Conservation (phyloP, 2,113 vertebrate species). For the Argyrosomus japonicus region DNA sequence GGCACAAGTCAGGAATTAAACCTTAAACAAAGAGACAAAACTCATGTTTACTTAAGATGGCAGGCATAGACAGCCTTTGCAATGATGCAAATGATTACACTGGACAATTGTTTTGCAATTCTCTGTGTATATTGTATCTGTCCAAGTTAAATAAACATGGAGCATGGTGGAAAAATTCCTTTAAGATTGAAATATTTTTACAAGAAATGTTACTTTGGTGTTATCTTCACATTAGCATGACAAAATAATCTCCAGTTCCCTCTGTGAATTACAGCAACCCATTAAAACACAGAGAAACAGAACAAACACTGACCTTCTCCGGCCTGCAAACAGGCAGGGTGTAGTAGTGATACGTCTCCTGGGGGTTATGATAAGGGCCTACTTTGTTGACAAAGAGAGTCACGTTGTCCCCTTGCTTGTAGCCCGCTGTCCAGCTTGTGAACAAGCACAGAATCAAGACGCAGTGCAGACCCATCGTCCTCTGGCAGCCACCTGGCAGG, state of each 20-base stretch:
- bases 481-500: slow-evolving; percentile 52
- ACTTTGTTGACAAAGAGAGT: slow-evolving; percentile 95
- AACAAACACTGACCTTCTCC: slow-evolving; percentile 83
- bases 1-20: not conserved
- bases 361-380: slow-evolving; percentile 94
- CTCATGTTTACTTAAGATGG: not conserved
- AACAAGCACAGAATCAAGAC: slow-evolving; percentile 79
- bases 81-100: no score
- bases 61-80: no score
- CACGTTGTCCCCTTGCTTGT: slow-evolving; percentile 87
- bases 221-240: not conserved
- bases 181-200: not conserved
- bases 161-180: no score
- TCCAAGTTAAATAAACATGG: no score
- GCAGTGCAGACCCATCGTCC: slow-evolving; percentile 64
- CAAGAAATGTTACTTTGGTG: not conserved
- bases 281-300: not conserved
- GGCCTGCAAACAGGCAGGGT: slow-evolving; percentile 93
- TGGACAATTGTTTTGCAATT: not conserved
- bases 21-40: not conserved
- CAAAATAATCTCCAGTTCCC: not conserved
- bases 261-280: slow-evolving; percentile 5
- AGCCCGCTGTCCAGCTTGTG: slow-evolving; percentile 80
- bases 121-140: not conserved
- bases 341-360: slow-evolving; percentile 96